Evolutionary conservation across 2,888 invertebrate species (phyloP), one percentile per base, ranked within the genome.

Genomic region (Folsomia candida): DNA sequence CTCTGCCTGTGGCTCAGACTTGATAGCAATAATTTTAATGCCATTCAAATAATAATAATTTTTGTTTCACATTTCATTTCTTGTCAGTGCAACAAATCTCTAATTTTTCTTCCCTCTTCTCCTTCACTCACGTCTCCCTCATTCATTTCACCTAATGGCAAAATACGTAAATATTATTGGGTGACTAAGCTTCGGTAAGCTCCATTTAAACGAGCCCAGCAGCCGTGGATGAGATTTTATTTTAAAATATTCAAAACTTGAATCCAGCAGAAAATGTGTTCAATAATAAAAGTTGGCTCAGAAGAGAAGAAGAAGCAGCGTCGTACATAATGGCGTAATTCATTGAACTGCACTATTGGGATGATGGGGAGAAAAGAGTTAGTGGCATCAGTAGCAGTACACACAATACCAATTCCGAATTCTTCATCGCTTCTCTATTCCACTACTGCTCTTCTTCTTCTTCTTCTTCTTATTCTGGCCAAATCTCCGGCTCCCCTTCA

Each of bases 11-110:
- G 54, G 54, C 54, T 54, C 20, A n/a, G 54, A 54, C 11, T 54
- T 54, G 54, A 54, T 54, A 22, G 54, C 54, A 54, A 54, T 54
- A 54, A 54, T 54, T 54, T 54, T 54, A 54, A 54, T 54, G 54
- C 22, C 54, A 54, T 54, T 54, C 54, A 54, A 54, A 54, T 54
- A 54, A 54, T 54, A 54, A 54, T 20, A 54, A 54, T 54, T 54
- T 54, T 54, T 54, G 54, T 22, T 54, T 54, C 54, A 54, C 22
- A 20, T 54, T 54, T 54, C 37, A 37, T 37, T 37, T 37, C 37
- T 37, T 37, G 37, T 37, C 37, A 9, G 14, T 37, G 37, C 37
- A 37, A 37, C 37, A 37, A 37, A 37, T 37, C 37, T 37, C 37
- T 37, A 4, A 37, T 37, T 37, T 37, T 37, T 37, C 37, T 37